These are phyloP conservation scores for Drosophila niveifrons DNA, from an alignment of 2,888 invertebrate species.

Conservation along the genomic window DNA sequence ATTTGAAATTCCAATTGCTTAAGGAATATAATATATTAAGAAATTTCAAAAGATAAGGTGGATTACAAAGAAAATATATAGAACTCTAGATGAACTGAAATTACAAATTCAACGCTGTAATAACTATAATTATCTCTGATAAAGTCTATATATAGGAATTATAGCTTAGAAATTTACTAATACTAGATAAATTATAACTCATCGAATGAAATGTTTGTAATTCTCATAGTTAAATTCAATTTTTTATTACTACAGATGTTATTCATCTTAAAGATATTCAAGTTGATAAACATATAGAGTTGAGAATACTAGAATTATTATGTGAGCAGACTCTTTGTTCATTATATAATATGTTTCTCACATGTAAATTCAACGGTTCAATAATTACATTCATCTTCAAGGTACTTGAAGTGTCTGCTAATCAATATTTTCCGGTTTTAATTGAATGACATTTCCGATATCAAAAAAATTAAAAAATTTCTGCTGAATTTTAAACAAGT, in stretches of 20 bases:
- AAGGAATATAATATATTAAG: no score
- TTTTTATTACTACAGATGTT: not conserved
- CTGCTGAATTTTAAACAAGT: not conserved
- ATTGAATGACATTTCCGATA: not conserved
- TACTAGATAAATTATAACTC: not conserved
- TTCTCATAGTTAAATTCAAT: not conserved
- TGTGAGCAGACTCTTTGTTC: no score
- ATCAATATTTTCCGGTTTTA: not conserved
- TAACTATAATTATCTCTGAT: no score
- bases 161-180: not conserved
- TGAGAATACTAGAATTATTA: not conserved
- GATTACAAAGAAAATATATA: not conserved
- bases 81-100: no score
- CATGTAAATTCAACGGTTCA: no score
- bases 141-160: not conserved
- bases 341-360: no score
- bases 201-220: not conserved
- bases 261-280: not conserved
- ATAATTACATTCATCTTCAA: not conserved
- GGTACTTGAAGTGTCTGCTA: not conserved
- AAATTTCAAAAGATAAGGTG: not conserved
- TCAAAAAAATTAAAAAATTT: not conserved
- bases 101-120: no score
- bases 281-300: not conserved
- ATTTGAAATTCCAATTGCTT: not conserved